Base-by-base conservation (phyloP, 1,140 invertebrate species). In the Atopsyche davidsoni region DNA sequence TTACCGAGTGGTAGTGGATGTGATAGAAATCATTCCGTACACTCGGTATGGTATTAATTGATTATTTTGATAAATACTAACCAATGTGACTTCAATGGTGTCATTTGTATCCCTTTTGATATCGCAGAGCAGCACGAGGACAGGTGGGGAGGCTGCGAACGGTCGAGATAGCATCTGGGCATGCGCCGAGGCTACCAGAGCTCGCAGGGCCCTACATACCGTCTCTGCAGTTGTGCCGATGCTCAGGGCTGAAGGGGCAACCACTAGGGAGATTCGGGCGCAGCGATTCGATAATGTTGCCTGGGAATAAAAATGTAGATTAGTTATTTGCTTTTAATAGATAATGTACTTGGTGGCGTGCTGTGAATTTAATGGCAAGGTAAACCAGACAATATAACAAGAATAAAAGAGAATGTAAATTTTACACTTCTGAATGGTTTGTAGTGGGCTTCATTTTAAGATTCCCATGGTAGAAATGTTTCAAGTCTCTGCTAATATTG, bases 41-140 rank as follows among this genome's bases (percentile, higher is more conserved):
- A 7, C 7, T 7, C n/a, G 25, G 25, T 28, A 28, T 28, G n/a
- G n/a, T n/a, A n/a, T n/a, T n/a, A n/a, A n/a, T n/a, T n/a, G n/a
- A 40, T 23, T 45, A 41, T 13, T 35, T 44, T 21, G 21, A 36
- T 25, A 39, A 46, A n/a, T 25, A 73, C 79, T 81, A 66, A 89
- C 86, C 73, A 92, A 73, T 11, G 89, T 89, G n/a, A 94, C 82
- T 71, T 92, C 89, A 34, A 94, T 75, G 2, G 86, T 86, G 60
- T 92, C 87, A 59, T 87, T 86, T 40, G 83, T 83, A 16, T 82
- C 81, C 0, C 75, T 75, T 55, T 89, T 87, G 4, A 92, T 72
- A 62, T 88, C 88, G 63, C 91, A 93, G 0, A 91, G 75, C 4
- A 93, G 65, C 13, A 89, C 81, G 3, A 90, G 72, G 23, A 75